Conservation (phyloP, 2,888 invertebrate species). For the Papilio elwesi region DNA sequence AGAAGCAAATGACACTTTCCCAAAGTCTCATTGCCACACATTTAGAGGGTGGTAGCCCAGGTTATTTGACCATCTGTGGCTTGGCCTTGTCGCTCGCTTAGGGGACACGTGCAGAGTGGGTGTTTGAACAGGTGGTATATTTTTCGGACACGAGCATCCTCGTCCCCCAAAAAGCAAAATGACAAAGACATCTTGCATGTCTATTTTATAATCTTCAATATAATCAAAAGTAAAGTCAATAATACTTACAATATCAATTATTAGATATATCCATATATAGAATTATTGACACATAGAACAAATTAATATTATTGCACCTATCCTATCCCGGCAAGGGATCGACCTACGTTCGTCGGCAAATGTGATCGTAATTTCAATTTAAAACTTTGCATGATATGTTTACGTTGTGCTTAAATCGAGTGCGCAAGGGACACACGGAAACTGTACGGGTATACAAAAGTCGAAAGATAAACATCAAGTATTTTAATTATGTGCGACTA, state of each 20-base stretch:
- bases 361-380: slow-evolving; percentile 64
- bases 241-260: slow-evolving; percentile 5
- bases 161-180: too few relatives aligned
- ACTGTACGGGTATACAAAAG: slow-evolving; percentile 30
- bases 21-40: too few relatives aligned
- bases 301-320: slow-evolving; percentile 59
- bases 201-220: too few relatives aligned
- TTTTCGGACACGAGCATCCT: too few relatives aligned
- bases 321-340: slow-evolving; percentile 6
- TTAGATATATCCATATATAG: background rate
- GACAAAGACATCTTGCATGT: too few relatives aligned
- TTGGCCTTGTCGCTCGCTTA: too few relatives aligned
- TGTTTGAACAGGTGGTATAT: too few relatives aligned
- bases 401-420: slow-evolving; percentile 53
- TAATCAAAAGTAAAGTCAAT: background rate
- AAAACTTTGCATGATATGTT: slow-evolving; percentile 65
- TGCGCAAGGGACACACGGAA: slow-evolving; percentile 49
- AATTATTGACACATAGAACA: slow-evolving; percentile 53
- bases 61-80: too few relatives aligned
- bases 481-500: slow-evolving; percentile 38
- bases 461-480: slow-evolving; percentile 39
- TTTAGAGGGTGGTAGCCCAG: too few relatives aligned
- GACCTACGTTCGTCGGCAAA: slow-evolving; percentile 14
- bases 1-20: too few relatives aligned
- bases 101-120: too few relatives aligned